Conservation (phyloP, 2,113 vertebrate species). For the Tringa solitaria region DNA sequence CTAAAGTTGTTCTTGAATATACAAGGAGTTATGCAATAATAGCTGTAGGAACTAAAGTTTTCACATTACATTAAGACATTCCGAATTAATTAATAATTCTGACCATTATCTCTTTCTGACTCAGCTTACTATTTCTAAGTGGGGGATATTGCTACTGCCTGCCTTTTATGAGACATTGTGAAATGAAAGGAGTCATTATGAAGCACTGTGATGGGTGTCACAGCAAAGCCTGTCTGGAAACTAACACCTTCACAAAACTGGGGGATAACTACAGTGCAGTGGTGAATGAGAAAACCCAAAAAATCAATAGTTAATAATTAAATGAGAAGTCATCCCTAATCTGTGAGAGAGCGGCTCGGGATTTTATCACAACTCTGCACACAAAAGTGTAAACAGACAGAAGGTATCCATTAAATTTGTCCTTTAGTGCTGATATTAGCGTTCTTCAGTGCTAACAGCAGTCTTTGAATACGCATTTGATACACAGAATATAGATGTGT, state of each 20-base stretch:
- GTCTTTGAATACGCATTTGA: not conserved
- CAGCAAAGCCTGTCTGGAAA: not conserved
- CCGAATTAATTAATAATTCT: not conserved
- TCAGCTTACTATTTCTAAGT: not conserved
- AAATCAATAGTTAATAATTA: not conserved
- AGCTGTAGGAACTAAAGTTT: not conserved
- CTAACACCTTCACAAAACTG: not conserved
- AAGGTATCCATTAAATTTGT: not conserved
- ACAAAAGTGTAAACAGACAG: not conserved
- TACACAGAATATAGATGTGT: not conserved
- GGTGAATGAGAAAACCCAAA: not conserved
- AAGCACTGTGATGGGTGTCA: not conserved
- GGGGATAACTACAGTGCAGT: not conserved
- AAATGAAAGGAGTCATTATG: not conserved
- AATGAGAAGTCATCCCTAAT: not conserved
- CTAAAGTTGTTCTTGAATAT: not conserved
- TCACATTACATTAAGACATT: not conserved
- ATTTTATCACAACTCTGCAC: rapidly evolving
- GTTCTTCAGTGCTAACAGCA: not conserved
- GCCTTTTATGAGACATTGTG: not conserved
- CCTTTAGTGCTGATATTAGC: not conserved
- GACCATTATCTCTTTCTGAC: not conserved
- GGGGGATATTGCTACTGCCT: not conserved
- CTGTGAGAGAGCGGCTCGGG: not conserved
- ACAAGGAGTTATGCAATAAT: not conserved